These are phyloP conservation scores for Leptobrachium ailaonicum DNA, from an alignment of 2,113 vertebrate genomes.

Conservation along the genomic window DNA sequence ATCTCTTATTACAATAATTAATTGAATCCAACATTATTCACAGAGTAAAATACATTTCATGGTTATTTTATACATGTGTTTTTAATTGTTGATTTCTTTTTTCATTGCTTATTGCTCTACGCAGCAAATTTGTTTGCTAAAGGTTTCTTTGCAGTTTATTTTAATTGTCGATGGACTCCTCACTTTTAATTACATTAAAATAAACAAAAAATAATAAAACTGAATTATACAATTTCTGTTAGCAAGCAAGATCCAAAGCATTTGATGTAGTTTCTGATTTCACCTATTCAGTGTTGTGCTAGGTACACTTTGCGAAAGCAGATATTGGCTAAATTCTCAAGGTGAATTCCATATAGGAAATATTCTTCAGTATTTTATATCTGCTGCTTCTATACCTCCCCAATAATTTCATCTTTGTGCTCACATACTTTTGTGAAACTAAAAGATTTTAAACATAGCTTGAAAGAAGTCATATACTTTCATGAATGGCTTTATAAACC, in stretches of 20 bases:
- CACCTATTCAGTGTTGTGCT: conserved; percentile 17
- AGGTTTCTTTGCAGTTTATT: no score
- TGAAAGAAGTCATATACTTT: conserved; percentile 32
- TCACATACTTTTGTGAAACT: conserved; percentile 26
- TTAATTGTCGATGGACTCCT: no score
- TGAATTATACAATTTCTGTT: background rate
- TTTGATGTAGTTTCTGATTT: background rate
- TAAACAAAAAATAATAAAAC: background rate
- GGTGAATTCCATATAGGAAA: conserved; percentile 26
- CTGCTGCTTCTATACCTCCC: conserved; percentile 6
- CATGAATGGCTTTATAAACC: conserved; percentile 29
- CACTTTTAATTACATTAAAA: background rate
- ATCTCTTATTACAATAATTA: no score
- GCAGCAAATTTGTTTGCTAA: no score
- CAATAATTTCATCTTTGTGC: conserved; percentile 29
- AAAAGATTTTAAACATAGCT: conserved; percentile 28
- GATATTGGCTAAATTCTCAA: conserved; percentile 26
- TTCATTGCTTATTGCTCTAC: no score
- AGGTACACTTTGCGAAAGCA: conserved; percentile 13
- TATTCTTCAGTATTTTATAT: conserved; percentile 16
- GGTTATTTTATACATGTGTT: no score
- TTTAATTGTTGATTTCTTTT: no score
- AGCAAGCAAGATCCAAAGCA: background rate
- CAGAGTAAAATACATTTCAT: no score
- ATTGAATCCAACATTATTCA: no score